Evolutionary conservation across 2,888 invertebrate genomes (phyloP).

Genomic region (Sesamia inferens): DNA sequence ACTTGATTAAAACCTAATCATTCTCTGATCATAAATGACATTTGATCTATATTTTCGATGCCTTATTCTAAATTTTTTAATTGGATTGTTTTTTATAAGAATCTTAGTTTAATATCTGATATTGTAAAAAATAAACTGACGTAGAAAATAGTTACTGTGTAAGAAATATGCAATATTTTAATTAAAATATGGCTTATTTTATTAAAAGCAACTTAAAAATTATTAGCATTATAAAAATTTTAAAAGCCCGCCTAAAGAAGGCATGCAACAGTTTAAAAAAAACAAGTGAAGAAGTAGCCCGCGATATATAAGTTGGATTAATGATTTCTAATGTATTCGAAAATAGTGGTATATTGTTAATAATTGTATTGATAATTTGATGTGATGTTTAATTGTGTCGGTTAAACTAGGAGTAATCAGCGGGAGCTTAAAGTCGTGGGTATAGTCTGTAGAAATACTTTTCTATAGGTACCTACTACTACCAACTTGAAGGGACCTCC

Average conservation of each 20-base stretch:
- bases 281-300: not conserved
- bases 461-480: too few relatives aligned
- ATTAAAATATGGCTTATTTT: slow-evolving; percentile 35
- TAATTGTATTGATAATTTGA: not conserved
- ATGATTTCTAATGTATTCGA: slow-evolving; percentile 2
- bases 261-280: slow-evolving; percentile 6
- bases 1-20: slow-evolving; percentile 35
- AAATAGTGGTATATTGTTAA: slow-evolving; percentile 1
- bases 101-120: slow-evolving; percentile 34
- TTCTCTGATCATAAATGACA: slow-evolving; percentile 35
- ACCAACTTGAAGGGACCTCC: slow-evolving; percentile 11
- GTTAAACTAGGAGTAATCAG: not conserved
- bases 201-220: slow-evolving; percentile 18
- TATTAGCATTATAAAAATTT: slow-evolving; percentile 18
- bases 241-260: slow-evolving; percentile 15
- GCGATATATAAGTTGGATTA: not conserved
- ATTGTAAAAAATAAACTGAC: slow-evolving; percentile 19
- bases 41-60: slow-evolving; percentile 39
- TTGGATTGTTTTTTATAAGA: slow-evolving; percentile 26
- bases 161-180: slow-evolving; percentile 22
- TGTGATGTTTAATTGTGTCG: not conserved
- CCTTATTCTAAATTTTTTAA: slow-evolving; percentile 41
- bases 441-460: slow-evolving; percentile 11
- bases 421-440: not conserved
- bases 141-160: slow-evolving; percentile 21